Conservation (phyloP, 2,888 invertebrate genomes). For the Sarcophaga rosellei region DNA sequence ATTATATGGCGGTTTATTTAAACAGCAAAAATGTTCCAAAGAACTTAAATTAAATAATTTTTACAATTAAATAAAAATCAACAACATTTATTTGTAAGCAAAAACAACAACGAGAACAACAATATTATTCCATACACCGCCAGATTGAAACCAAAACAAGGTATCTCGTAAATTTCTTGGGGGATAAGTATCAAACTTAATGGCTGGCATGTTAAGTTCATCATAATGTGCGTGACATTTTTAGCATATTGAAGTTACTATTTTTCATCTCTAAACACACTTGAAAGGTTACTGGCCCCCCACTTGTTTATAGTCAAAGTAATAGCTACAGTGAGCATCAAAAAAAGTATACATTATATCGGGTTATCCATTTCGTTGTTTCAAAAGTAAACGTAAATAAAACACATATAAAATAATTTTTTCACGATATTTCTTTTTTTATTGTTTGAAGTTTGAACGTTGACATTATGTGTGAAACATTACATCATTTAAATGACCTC, state of each 20-base stretch:
- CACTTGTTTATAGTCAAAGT: no score
- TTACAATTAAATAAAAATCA: conserved; percentile 35
- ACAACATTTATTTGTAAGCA: conserved; percentile 50
- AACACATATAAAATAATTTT: no score
- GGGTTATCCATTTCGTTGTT: no score
- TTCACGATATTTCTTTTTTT: no score
- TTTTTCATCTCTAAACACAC: background rate
- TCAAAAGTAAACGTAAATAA: no score
- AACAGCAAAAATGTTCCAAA: conserved; percentile 6
- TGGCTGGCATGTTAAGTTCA: conserved; percentile 39
- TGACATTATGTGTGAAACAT: no score
- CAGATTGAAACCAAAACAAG: no score
- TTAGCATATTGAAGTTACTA: conserved; percentile 6
- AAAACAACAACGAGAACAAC: conserved; percentile 7
- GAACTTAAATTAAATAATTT: conserved; percentile 54
- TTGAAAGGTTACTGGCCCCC: background rate
- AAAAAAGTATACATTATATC: no score
- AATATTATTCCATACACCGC: background rate
- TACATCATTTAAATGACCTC: no score
- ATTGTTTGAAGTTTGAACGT: no score
- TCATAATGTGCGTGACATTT: conserved; percentile 43
- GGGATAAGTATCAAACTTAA: conserved; percentile 39
- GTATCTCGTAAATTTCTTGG: conserved; percentile 8
- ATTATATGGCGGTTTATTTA: conserved; percentile 43
- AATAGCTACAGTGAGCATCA: no score